Conservation (phyloP, 1,140 invertebrate species). For the Ceratina japonica region DNA sequence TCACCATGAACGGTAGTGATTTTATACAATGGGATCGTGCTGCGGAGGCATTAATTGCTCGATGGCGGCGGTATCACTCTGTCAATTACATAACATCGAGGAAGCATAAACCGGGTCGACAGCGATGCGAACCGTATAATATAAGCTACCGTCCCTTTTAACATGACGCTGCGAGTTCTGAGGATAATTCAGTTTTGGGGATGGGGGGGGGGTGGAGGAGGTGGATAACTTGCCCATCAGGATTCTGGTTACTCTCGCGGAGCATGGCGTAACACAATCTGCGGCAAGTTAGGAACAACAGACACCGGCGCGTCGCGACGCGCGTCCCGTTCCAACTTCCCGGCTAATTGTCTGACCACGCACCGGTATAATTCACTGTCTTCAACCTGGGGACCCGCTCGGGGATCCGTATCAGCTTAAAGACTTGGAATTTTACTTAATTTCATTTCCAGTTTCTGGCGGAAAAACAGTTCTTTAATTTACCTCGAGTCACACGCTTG, state of each 20-base stretch:
- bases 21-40: constrained; percentile 19
- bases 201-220: too few species aligned
- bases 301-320: neutral
- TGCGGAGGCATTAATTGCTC: constrained; percentile 37
- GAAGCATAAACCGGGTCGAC: constrained; percentile 42
- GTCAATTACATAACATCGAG: constrained; percentile 54
- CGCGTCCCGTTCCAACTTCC: constrained; percentile 4
- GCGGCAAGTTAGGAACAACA: neutral
- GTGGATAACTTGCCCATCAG: constrained; percentile 47
- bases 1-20: constrained; percentile 8
- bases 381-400: neutral
- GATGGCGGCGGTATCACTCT: constrained; percentile 32
- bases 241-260: constrained; percentile 9
- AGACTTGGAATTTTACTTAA: too few species aligned
- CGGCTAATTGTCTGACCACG: constrained; percentile 29
- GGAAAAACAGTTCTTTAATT: too few species aligned
- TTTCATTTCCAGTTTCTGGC: too few species aligned
- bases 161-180: neutral
- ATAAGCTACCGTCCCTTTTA: constrained; percentile 15
- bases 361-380: constrained; percentile 15
- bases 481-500: too few species aligned
- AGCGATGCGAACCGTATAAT: constrained; percentile 25
- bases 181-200: constrained; percentile 45
- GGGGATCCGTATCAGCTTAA: neutral
- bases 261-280: constrained; percentile 5